phyloP scores from a whole-genome alignment of 2,797 vertebrate species.

The Pangasius mekongensis region DNA sequence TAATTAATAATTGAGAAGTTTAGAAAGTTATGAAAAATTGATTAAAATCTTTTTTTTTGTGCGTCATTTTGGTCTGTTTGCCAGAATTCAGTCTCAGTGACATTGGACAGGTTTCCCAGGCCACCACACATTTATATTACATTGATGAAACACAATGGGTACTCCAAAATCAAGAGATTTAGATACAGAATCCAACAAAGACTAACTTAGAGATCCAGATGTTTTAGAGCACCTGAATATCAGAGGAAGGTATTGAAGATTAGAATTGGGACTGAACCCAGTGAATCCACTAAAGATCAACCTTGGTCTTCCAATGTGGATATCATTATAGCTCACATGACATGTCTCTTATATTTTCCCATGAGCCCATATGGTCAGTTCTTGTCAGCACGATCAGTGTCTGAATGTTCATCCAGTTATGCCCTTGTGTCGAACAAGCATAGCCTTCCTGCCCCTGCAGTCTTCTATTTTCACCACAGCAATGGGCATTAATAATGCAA shows the following conservation, averaged over 20 bases:
- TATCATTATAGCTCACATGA: not conserved
- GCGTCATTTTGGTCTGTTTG: not conserved
- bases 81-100: not conserved
- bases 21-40: not conserved
- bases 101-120: not conserved
- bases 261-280: not conserved
- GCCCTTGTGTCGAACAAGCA: conserved; percentile 37
- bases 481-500: conserved; percentile 60
- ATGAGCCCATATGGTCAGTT: not conserved
- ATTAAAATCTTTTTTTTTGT: not conserved
- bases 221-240: not conserved
- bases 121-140: not conserved
- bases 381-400: conserved; percentile 40
- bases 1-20: not conserved
- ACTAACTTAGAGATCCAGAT: not conserved
- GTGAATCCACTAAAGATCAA: not conserved
- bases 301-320: not conserved
- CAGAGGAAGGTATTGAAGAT: not conserved
- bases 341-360: conserved; percentile 16
- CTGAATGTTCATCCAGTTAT: conserved; percentile 51
- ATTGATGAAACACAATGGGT: not conserved
- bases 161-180: not conserved
- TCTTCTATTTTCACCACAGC: conserved; percentile 40
- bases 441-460: conserved; percentile 27
- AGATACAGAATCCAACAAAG: not conserved